Conservation (phyloP, 2,888 invertebrate genomes). For the Acrocyrtus sp. region DNA sequence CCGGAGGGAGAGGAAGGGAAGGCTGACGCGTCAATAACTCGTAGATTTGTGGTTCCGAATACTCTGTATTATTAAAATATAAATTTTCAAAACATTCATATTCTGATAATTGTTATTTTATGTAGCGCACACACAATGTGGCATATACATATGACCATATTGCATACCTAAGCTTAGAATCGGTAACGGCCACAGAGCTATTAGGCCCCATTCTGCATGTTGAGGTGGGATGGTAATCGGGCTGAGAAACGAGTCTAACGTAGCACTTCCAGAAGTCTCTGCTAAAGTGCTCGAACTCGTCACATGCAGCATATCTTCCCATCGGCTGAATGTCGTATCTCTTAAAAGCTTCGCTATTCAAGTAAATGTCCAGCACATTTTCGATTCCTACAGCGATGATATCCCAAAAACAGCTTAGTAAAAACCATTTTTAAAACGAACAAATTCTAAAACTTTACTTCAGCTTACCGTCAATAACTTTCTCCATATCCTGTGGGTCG, state of each 20-base stretch:
- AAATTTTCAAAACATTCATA: too few relatives aligned
- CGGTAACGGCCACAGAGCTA: constrained; percentile 37
- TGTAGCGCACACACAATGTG: too few relatives aligned
- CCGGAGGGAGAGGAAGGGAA: constrained; percentile 24
- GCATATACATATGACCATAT: too few relatives aligned
- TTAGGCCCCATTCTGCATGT: constrained; percentile 54
- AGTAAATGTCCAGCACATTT: constrained; percentile 26
- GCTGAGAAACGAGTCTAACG: constrained; percentile 20
- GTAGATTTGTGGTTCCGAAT: constrained; percentile 24
- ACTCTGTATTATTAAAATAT: constrained; percentile 14
- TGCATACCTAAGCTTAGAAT: constrained; percentile 42
- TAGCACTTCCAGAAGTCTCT: constrained; percentile 46
- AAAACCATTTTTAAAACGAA: not conserved
- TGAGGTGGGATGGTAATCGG: constrained; percentile 41
- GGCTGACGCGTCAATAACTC: constrained; percentile 37
- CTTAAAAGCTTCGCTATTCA: constrained; percentile 28
- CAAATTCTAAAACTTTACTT: not conserved
- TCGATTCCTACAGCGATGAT: too few relatives aligned
- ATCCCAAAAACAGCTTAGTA: not conserved
- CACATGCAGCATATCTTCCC: not conserved
- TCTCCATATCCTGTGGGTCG: constrained; percentile 32
- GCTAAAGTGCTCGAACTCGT: constrained; percentile 14
- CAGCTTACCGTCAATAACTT: constrained; percentile 46
- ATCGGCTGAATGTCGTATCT: constrained; percentile 20
- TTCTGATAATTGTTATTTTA: too few relatives aligned